Conservation (phyloP, 2,888 invertebrate species). For the Caenorhabditis panamensis region DNA sequence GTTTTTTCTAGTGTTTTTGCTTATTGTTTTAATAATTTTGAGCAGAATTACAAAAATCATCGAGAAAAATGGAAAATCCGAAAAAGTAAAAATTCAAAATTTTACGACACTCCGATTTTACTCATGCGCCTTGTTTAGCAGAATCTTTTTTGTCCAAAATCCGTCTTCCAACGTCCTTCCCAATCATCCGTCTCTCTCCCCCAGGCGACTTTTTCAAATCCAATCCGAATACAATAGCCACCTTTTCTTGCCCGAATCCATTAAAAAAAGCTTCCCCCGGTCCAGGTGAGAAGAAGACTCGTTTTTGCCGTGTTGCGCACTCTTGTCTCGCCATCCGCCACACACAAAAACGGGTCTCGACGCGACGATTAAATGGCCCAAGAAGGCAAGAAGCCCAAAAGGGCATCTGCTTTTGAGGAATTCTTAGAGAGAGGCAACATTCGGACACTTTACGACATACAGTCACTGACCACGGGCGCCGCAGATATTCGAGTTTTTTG, state of each 20-base stretch:
- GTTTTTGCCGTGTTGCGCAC: background rate
- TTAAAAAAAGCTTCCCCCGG: background rate
- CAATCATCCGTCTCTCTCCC: too few relatives aligned
- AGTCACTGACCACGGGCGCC: too few relatives aligned
- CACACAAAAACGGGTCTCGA: constrained; percentile 1
- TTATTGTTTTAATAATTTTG: too few relatives aligned
- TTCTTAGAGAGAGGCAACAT: background rate
- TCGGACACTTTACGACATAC: background rate
- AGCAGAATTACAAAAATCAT: too few relatives aligned
- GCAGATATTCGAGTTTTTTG: constrained; percentile 1
- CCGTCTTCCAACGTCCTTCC: background rate
- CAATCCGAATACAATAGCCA: background rate
- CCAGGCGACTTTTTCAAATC: background rate
- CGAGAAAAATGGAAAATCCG: too few relatives aligned
- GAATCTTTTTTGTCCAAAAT: too few relatives aligned
- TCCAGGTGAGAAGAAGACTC: background rate
- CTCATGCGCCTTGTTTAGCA: too few relatives aligned
- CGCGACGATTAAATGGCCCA: constrained; percentile 1
- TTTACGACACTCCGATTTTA: too few relatives aligned
- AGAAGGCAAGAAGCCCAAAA: too few relatives aligned
- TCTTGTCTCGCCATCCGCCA: too few relatives aligned
- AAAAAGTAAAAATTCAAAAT: too few relatives aligned
- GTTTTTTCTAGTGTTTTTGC: too few relatives aligned
- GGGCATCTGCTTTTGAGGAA: background rate
- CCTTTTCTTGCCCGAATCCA: background rate